These are phyloP conservation scores for Leptosomus discolor DNA, from an alignment of 2,113 vertebrate species.

Conservation along the genomic window DNA sequence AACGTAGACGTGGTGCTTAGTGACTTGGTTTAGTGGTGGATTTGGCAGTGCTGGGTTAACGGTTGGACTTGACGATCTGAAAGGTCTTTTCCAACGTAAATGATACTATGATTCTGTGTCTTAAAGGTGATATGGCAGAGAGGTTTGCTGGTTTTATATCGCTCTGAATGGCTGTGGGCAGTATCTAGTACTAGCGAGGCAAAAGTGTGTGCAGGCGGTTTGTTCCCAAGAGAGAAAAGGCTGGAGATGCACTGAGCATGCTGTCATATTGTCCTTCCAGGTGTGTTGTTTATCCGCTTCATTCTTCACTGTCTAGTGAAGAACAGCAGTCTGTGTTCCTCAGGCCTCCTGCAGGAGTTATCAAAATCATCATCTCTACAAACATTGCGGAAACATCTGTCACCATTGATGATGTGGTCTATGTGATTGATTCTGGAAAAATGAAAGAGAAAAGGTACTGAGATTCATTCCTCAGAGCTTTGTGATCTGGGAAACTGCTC, in stretches of 20 bases:
- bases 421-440: conserved; percentile 94
- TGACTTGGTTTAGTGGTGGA: neutral
- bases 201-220: neutral
- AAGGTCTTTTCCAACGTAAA: neutral
- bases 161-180: neutral
- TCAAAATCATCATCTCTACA: conserved; percentile 96
- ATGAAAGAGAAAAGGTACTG: conserved; percentile 97
- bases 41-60: neutral
- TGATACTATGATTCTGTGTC: neutral
- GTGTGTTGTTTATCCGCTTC: conserved; percentile 91
- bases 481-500: neutral
- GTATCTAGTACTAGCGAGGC: neutral
- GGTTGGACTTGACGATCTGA: neutral
- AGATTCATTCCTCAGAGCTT: neutral
- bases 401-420: conserved; percentile 95
- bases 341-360: conserved; percentile 84
- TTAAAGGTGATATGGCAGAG: neutral
- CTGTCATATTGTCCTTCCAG: conserved; percentile 67
- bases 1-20: rapidly evolving
- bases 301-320: conserved; percentile 92
- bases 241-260: neutral
- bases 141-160: neutral
- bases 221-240: neutral
- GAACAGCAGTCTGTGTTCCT: conserved; percentile 94
- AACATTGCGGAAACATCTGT: conserved; percentile 98